Evolutionary conservation across 2,113 vertebrate species (phyloP).

Genomic region (Nesoenas mayeri): DNA sequence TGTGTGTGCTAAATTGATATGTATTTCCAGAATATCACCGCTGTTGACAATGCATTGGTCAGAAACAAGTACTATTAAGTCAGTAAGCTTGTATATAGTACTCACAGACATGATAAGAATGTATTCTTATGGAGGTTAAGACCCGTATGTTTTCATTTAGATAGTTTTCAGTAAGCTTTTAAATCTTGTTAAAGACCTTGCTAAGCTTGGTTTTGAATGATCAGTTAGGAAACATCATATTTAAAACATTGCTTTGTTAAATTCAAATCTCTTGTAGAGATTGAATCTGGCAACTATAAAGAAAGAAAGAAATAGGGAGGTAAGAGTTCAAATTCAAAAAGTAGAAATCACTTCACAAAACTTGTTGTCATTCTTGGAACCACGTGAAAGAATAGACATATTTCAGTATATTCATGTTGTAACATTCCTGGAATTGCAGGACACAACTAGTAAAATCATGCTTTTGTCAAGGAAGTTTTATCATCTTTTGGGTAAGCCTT

Average conservation of each 20-base stretch:
- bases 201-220: slow-evolving; percentile 21
- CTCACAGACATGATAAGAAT: neutral
- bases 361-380: neutral
- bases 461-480: neutral
- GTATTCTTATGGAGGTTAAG: neutral
- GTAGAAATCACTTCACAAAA: neutral
- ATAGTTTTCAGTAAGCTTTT: slow-evolving; percentile 37
- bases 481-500: neutral
- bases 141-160: slow-evolving; percentile 26
- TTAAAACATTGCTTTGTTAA: neutral
- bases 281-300: neutral
- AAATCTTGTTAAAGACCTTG: slow-evolving; percentile 27
- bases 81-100: neutral
- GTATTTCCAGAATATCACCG: neutral
- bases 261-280: neutral
- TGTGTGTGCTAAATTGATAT: neutral
- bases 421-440: neutral
- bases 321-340: neutral
- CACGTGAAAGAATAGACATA: neutral
- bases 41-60: neutral
- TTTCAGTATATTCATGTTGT: neutral
- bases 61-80: neutral
- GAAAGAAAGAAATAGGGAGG: neutral
- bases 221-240: slow-evolving; percentile 7
- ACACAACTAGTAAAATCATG: neutral